These are phyloP conservation scores for Drosophila suzukii DNA, from an alignment of 1,140 invertebrate species.

Conservation along the genomic window DNA sequence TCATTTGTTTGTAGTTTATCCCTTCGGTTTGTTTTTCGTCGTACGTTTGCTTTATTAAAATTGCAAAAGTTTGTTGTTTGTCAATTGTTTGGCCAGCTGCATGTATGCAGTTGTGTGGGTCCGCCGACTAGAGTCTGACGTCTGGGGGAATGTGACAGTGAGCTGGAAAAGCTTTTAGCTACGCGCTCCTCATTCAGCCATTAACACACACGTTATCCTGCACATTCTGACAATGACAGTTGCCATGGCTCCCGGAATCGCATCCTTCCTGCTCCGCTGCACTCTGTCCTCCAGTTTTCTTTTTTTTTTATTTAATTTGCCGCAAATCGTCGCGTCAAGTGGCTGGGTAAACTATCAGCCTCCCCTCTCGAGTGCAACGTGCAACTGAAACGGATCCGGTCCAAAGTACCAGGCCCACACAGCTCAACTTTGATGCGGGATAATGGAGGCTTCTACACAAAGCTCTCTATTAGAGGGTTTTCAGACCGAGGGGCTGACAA, in stretches of 20 bases:
- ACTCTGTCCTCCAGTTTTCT: background rate
- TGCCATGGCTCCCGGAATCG: slow-evolving; percentile 21
- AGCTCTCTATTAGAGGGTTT: background rate
- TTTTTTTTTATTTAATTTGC: slow-evolving; percentile 66
- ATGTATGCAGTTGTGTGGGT: slow-evolving; percentile 4
- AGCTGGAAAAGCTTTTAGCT: slow-evolving; percentile 58
- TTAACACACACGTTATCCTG: slow-evolving; percentile 40
- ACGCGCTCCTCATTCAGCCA: slow-evolving; percentile 13
- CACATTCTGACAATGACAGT: slow-evolving; percentile 46
- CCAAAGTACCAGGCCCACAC: slow-evolving; percentile 2
- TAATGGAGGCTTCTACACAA: slow-evolving; percentile 13
- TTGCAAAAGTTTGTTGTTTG: slow-evolving; percentile 22
- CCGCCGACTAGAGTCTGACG: background rate
- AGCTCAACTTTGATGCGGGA: slow-evolving; percentile 4
- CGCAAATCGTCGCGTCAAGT: slow-evolving; percentile 65
- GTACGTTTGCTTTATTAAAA: slow-evolving; percentile 29
- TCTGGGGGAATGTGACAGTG: slow-evolving; percentile 23
- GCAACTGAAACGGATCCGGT: slow-evolving; percentile 30
- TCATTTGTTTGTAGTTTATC: background rate
- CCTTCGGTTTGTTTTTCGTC: background rate
- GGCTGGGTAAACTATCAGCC: slow-evolving; percentile 40
- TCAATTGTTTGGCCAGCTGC: slow-evolving; percentile 26
- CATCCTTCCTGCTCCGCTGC: slow-evolving; percentile 16
- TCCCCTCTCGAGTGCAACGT: slow-evolving; percentile 2
- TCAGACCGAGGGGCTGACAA: background rate